Evolutionary conservation across 2,888 invertebrate species (phyloP).

Genomic region (Gnatocerus cornutus): DNA sequence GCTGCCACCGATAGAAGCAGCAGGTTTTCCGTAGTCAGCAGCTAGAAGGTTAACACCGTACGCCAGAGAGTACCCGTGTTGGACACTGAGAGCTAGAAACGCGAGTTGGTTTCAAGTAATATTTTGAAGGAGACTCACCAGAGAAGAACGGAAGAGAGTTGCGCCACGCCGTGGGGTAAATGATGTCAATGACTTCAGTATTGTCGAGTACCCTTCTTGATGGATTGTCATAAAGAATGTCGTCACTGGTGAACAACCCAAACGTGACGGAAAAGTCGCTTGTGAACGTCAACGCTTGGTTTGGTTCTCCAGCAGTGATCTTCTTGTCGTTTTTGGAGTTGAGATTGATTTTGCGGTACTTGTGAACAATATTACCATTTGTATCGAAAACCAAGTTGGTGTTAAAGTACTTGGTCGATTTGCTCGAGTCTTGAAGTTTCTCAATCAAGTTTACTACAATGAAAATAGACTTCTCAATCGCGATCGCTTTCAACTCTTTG

Average conservation of each 20-base stretch:
- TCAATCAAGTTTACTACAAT: slow-evolving; percentile 45
- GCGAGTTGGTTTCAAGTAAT: not conserved
- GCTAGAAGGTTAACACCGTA: slow-evolving; percentile 60
- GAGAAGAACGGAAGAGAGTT: slow-evolving; percentile 56
- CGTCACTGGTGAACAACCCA: slow-evolving; percentile 56
- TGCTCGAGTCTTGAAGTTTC: slow-evolving; percentile 16
- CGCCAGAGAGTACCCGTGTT: slow-evolving; percentile 57
- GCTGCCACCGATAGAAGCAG: slow-evolving; percentile 57
- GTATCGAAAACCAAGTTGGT: slow-evolving; percentile 45
- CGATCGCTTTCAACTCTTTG: slow-evolving; percentile 20
- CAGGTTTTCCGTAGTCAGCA: slow-evolving; percentile 54
- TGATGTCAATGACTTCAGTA: slow-evolving; percentile 54
- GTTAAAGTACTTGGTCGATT: slow-evolving; percentile 35
- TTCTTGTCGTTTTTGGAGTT: slow-evolving; percentile 50
- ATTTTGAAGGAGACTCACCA: slow-evolving; percentile 51
- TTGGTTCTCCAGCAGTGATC: slow-evolving; percentile 54
- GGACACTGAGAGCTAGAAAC: slow-evolving; percentile 56
- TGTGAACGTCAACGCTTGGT: slow-evolving; percentile 52
- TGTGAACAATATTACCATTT: slow-evolving; percentile 27
- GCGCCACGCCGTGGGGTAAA: slow-evolving; percentile 56
- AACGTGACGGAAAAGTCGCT: slow-evolving; percentile 59
- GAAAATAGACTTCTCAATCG: slow-evolving; percentile 26
- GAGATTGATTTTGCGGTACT: slow-evolving; percentile 59
- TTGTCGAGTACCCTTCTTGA: slow-evolving; percentile 53
- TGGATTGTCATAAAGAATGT: slow-evolving; percentile 57